Percentiles rank a stretch among this genome's conserved stretches.
Evolutionary conservation across 2,113 vertebrate genomes (phyloP).

Genomic region (Chelonoidis abingdonii): DNA sequence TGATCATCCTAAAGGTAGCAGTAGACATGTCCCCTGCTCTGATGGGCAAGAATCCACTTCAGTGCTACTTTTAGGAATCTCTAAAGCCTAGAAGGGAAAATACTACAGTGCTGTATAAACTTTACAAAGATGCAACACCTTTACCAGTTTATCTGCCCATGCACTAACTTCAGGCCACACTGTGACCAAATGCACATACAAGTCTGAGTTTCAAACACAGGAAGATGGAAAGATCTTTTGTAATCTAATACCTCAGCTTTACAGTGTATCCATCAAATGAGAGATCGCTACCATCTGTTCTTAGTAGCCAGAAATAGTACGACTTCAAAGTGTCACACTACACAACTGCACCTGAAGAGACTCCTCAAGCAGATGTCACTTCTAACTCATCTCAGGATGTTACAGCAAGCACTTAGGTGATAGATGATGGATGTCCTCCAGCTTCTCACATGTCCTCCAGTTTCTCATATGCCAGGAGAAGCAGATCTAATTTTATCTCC

Average conservation of each 20-base stretch:
- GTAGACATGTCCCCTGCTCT: background rate
- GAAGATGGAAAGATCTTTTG: background rate
- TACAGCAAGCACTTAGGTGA: background rate
- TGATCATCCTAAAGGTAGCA: background rate
- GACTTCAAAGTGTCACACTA: background rate
- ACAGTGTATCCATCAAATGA: background rate
- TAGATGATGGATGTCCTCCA: background rate
- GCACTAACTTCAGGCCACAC: background rate
- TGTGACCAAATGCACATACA: background rate
- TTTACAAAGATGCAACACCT: background rate
- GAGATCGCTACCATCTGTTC: background rate
- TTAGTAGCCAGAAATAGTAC: background rate
- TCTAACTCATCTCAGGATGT: background rate
- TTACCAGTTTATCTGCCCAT: background rate
- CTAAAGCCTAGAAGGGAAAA: background rate
- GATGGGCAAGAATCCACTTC: background rate
- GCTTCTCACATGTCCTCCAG: background rate
- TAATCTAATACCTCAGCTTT: background rate
- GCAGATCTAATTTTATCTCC: constrained; percentile 53
- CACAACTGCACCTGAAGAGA: background rate
- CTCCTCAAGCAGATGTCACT: background rate
- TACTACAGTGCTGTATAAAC: background rate
- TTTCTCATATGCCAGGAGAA: background rate
- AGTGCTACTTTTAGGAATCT: background rate
- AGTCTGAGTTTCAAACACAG: background rate